phyloP scores from a whole-genome alignment of 1,140 invertebrate genomes.

The Brachionus sp. region DNA sequence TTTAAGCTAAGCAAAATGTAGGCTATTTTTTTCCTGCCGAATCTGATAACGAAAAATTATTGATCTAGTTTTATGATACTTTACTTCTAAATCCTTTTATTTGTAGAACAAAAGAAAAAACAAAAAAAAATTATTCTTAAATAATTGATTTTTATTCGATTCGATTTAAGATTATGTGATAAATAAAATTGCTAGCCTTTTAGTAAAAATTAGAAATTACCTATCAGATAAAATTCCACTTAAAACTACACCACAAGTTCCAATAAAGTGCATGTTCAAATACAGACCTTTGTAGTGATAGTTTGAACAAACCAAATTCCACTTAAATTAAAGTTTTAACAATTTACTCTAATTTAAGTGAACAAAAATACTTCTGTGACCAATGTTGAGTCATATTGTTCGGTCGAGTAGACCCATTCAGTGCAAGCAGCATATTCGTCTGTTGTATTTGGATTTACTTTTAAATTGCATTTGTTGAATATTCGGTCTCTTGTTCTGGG shows the following conservation, averaged over 20 bases:
- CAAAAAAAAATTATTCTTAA: not conserved
- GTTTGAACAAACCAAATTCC: slow-evolving; percentile 33
- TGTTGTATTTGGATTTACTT: not conserved
- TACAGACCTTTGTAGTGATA: not conserved
- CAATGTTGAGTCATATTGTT: not conserved
- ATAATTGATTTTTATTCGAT: not conserved
- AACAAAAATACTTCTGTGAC: not conserved
- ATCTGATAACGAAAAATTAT: slow-evolving; percentile 16
- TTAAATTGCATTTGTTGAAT: not conserved
- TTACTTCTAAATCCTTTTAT: not conserved
- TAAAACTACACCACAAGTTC: slow-evolving; percentile 8
- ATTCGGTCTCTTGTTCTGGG: not conserved
- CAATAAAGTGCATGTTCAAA: slow-evolving; percentile 15
- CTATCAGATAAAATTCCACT: slow-evolving; percentile 30
- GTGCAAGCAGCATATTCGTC: not conserved
- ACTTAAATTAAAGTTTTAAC: not conserved
- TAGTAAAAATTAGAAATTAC: not conserved
- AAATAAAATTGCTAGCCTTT: not conserved
- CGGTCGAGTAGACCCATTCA: slow-evolving; percentile 26
- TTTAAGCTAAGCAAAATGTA: slow-evolving; percentile 20
- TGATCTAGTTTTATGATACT: slow-evolving; percentile 3
- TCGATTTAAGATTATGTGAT: not conserved
- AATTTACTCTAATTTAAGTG: not conserved
- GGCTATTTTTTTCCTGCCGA: slow-evolving; percentile 34
- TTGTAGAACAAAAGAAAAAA: not conserved